Evolutionary conservation across 2,113 vertebrate species (phyloP).

Genomic region (Strix uralensis): DNA sequence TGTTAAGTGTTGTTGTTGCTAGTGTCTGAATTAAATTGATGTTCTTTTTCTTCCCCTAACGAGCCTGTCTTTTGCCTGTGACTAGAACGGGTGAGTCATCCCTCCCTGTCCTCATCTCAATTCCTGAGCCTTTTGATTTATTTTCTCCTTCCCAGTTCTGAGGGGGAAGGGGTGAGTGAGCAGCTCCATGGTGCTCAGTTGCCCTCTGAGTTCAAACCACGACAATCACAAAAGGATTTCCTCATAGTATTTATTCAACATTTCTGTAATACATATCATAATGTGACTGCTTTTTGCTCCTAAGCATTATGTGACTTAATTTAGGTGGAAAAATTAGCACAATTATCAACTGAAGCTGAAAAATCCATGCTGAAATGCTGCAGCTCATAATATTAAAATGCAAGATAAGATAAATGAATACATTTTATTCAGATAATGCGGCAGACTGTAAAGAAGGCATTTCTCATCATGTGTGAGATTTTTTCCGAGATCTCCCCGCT

Average conservation of each 20-base stretch:
- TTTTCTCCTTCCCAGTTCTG: no score
- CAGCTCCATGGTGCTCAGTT: no score
- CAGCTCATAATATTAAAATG: not conserved
- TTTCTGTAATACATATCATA: not conserved
- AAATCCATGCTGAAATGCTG: not conserved
- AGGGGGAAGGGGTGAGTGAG: no score
- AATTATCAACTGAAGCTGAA: not conserved
- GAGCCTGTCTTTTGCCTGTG: no score
- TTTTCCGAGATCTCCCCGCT: not conserved
- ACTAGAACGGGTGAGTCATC: no score
- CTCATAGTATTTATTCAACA: not conserved
- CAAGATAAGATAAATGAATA: not conserved
- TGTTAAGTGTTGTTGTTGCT: no score
- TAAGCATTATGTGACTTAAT: not conserved
- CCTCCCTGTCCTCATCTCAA: no score
- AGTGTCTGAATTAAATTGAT: no score
- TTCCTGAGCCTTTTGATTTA: no score
- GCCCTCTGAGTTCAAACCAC: no score
- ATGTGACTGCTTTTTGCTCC: not conserved
- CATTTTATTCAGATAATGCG: not conserved
- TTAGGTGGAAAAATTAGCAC: not conserved
- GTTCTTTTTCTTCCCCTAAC: no score
- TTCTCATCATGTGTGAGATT: not conserved
- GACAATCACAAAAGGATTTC: not conserved
- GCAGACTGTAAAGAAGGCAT: not conserved